Evolutionary conservation across 2,113 vertebrate species (phyloP).

Genomic region (Megaceryle torquata): DNA sequence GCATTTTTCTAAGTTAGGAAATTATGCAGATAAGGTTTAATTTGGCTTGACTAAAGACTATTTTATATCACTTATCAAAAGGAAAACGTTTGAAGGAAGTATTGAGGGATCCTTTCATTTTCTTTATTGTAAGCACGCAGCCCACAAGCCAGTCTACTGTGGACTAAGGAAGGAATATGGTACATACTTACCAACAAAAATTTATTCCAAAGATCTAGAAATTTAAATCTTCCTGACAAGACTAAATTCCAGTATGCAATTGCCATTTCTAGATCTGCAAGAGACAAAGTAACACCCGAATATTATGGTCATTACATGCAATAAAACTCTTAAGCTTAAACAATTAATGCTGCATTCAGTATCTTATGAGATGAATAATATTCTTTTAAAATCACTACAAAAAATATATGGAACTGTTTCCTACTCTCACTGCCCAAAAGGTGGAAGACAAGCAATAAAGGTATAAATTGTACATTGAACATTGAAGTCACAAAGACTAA

Average conservation of each 20-base stretch:
- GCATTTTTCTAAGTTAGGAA: not conserved
- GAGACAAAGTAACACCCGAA: not conserved
- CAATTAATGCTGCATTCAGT: not conserved
- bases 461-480: not conserved
- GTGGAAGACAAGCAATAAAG: not conserved
- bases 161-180: not conserved
- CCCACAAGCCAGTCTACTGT: not conserved
- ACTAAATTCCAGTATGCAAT: conserved; percentile 97
- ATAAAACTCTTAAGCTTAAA: not conserved
- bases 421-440: not conserved
- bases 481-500: not conserved
- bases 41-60: not conserved
- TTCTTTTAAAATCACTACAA: not conserved
- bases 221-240: conserved; percentile 92
- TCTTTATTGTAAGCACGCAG: not conserved
- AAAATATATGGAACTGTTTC: not conserved
- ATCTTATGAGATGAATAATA: not conserved
- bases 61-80: not conserved
- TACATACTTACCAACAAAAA: conserved; percentile 89
- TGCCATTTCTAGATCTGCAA: conserved; percentile 94
- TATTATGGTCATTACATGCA: not conserved
- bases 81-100: not conserved
- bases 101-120: not conserved
- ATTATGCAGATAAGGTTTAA: not conserved
- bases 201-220: conserved; percentile 96